A percentile compares a stretch with the other conserved stretches of the same genome.
Conservation (phyloP, 2,888 invertebrate genomes). For the Emmelina monodactyla region DNA sequence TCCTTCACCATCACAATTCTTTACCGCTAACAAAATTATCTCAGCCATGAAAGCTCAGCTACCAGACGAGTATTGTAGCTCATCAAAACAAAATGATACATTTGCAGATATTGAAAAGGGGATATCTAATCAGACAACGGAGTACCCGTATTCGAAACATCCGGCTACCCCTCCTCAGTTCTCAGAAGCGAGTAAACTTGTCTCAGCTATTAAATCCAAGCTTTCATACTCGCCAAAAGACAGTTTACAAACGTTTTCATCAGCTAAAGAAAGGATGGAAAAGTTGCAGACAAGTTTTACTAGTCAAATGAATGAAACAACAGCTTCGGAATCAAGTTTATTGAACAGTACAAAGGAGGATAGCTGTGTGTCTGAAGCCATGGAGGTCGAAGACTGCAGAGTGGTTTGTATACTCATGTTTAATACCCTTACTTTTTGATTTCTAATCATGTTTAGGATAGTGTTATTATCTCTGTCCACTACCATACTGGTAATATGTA, state of each 20-base stretch:
- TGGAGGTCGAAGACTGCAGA: slow-evolving; percentile 44
- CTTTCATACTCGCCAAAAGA: slow-evolving; percentile 31
- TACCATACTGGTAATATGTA: too few relatives aligned
- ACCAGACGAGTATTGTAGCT: slow-evolving; percentile 41
- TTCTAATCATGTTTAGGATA: too few relatives aligned
- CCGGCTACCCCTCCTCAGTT: slow-evolving; percentile 56
- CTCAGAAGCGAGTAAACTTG: slow-evolving; percentile 49
- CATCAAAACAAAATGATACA: slow-evolving; percentile 40
- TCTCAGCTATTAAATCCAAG: slow-evolving; percentile 54
- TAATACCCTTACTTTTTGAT: slow-evolving; percentile 1
- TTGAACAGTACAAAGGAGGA: slow-evolving; percentile 8
- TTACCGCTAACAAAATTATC: slow-evolving; percentile 54
- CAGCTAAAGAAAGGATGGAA: slow-evolving; percentile 40
- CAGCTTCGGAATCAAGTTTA: slow-evolving; percentile 4
- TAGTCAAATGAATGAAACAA: slow-evolving; percentile 25
- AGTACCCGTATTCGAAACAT: slow-evolving; percentile 50
- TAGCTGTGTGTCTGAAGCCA: slow-evolving; percentile 26
- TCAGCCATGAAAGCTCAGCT: slow-evolving; percentile 56
- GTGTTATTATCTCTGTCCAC: too few relatives aligned
- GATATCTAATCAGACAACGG: slow-evolving; percentile 46
- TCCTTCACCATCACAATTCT: slow-evolving; percentile 51
- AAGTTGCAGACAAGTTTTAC: slow-evolving; percentile 27
- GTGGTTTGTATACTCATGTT: slow-evolving; percentile 26
- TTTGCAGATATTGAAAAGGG: slow-evolving; percentile 56
- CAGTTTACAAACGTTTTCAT: slow-evolving; percentile 20